phyloP scores from a whole-genome alignment of 2,113 vertebrate genomes.

The Indicator indicator region DNA sequence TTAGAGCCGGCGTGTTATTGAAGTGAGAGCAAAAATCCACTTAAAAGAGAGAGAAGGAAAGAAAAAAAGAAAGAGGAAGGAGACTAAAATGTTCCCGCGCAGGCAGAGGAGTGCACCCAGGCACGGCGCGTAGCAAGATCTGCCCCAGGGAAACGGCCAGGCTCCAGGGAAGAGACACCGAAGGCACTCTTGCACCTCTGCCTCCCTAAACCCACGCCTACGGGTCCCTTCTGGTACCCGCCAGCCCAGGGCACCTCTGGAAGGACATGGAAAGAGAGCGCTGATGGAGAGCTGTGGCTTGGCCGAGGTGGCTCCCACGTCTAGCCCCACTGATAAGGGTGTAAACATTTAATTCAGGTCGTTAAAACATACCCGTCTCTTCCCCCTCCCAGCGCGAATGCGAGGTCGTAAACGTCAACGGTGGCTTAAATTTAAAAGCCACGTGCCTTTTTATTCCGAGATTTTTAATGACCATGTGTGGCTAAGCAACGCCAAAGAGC shows the following conservation, averaged over 20 bases:
- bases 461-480: not conserved
- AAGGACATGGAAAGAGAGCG: not conserved
- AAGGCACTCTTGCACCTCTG: not conserved
- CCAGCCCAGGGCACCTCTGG: not conserved
- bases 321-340: not conserved
- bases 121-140: not conserved
- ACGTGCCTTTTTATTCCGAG: not conserved
- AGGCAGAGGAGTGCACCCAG: not conserved
- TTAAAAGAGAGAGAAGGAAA: slow-evolving; percentile 23
- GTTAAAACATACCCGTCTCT: not conserved
- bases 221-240: not conserved
- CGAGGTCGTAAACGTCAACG: not conserved
- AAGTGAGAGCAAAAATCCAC: slow-evolving; percentile 60
- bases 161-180: not conserved
- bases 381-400: not conserved
- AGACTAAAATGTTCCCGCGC: not conserved
- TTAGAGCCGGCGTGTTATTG: slow-evolving; percentile 41
- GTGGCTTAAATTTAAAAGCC: not conserved
- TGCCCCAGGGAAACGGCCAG: not conserved
- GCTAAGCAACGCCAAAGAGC: not conserved
- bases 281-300: not conserved
- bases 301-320: not conserved
- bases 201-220: not conserved
- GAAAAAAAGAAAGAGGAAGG: not conserved
- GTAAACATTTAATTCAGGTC: not conserved